Percentiles rank a stretch among this genome's conserved stretches.
Conservation (phyloP, 2,113 vertebrate species). For the Noturus placidus region DNA sequence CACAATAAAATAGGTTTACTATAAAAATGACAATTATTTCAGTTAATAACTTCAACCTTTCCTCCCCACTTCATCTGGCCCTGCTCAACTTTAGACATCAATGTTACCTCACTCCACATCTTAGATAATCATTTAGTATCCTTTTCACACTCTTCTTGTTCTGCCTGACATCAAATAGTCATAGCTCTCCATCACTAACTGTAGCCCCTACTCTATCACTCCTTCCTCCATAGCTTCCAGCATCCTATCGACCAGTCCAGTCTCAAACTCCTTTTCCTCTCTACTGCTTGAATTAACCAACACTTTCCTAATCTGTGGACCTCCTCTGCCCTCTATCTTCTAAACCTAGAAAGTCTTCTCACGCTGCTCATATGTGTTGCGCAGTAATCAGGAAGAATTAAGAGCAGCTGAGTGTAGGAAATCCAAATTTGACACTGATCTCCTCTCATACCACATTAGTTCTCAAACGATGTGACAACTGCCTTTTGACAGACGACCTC, state of each 20-base stretch:
- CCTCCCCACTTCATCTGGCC: background rate
- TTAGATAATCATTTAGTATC: background rate
- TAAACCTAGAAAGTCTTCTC: constrained; percentile 1
- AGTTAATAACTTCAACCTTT: background rate
- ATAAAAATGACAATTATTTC: no score
- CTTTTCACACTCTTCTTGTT: background rate
- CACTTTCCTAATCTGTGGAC: background rate
- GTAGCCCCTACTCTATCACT: background rate
- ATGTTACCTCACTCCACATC: background rate
- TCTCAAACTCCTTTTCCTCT: background rate
- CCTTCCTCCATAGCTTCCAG: background rate
- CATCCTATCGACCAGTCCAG: background rate
- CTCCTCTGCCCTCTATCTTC: constrained; percentile 26
- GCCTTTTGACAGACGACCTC: background rate
- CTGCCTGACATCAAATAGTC: background rate
- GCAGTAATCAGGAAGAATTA: background rate
- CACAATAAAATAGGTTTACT: no score
- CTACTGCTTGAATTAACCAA: background rate
- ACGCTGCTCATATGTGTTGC: background rate
- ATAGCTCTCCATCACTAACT: background rate
- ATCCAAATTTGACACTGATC: background rate
- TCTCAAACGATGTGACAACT: background rate
- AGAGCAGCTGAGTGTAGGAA: background rate
- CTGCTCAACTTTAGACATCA: background rate
- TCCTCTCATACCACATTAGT: background rate